Conservation (phyloP, 2,888 invertebrate species). For the Eupithecia subumbrata region DNA sequence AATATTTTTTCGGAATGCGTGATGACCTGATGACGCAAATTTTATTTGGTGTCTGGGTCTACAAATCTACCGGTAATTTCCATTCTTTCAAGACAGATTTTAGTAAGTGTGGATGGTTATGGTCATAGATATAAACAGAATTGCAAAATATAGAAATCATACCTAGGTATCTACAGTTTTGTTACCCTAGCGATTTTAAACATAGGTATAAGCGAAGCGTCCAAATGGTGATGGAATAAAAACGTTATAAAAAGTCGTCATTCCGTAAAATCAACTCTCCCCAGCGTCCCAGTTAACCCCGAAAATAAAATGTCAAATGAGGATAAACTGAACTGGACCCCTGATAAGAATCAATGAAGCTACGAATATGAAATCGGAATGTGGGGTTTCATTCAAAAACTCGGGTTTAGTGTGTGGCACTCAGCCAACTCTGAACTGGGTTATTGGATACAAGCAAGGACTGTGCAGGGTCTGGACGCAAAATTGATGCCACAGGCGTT, state of each 20-base stretch:
- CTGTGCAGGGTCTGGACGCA: constrained; percentile 12
- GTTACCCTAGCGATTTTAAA: neutral
- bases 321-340: constrained; percentile 18
- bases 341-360: constrained; percentile 34
- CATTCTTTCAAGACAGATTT: neutral
- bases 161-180: neutral
- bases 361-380: constrained; percentile 29
- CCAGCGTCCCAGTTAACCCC: neutral
- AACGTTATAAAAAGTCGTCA: neutral
- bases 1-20: constrained; percentile 19
- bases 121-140: neutral
- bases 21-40: too few relatives aligned
- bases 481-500: neutral
- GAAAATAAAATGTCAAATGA: constrained; percentile 12
- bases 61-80: neutral
- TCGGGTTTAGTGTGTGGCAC: constrained; percentile 40
- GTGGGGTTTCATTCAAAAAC: constrained; percentile 32
- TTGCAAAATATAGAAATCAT: neutral
- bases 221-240: neutral
- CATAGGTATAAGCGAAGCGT: neutral
- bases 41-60: neutral
- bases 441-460: constrained; percentile 33
- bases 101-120: neutral
- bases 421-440: constrained; percentile 50
- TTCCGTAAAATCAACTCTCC: neutral